Base-by-base conservation (phyloP, 2,797 vertebrate genomes). In the Cuculus canorus region DNA sequence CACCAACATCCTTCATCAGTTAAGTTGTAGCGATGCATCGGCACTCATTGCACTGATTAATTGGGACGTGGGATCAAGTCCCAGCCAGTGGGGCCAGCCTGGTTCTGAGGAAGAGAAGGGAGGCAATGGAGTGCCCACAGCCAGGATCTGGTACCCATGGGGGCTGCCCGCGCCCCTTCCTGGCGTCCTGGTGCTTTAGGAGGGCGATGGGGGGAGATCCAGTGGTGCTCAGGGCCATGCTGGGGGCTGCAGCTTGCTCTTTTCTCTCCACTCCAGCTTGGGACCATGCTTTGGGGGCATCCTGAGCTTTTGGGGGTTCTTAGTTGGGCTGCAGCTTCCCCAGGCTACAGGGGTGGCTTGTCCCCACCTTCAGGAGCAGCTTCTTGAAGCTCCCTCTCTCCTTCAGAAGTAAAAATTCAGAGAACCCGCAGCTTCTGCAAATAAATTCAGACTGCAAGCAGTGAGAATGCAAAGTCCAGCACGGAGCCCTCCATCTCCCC, bases 191-290 rank as follows among this genome's bases (percentile, higher is more conserved):
- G 30, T 59, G 48, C 33, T 54, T 47, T 50, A 48, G 47, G 47
- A 23, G 47, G 10, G 22, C 5, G 18, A 39, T 19, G 22, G 25
- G 5, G 5, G 9, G 19, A 17, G 23, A 22, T 13, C 56, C 5
- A 0, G 13, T 1, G 7, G 17, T 47, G 41, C 47, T 65, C 1
- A 1, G 17, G 16, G n/a, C 35, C 4, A 0, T 11, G 32, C 28
- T 22, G 35, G 37, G 13, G 12, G 11, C 11, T 69, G 48, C 2
- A 5, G 19, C 35, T 79, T 30, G 21, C 33, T 28, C 11, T n/a
- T 32, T 32, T 13, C 14, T 72, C 47, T 61, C 14, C 0, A 0
- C 6, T 33, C 28, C 16, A 2, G 17, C 43, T 5, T 61, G 61
- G 32, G 13, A 37, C 1, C 0, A 0, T 7, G 27, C 4, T 69